Base-by-base conservation (phyloP, 2,888 invertebrate genomes). In the Cheilosia vernalis region DNA sequence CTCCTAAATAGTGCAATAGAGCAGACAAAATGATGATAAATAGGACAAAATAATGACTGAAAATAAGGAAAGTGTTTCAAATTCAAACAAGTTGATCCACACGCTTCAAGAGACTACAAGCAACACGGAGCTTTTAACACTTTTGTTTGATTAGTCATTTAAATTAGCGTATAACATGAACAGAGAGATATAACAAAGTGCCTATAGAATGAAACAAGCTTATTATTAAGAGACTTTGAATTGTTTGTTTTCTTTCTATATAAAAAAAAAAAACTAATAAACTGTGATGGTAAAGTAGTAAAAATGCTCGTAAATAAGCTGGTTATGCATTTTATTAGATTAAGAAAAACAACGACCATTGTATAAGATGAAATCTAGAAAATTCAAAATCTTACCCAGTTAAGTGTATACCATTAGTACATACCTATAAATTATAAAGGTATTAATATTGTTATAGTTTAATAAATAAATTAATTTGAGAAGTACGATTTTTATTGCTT, bases 1-100 rank as follows among this genome's bases (percentile, higher is more conserved):
- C 55, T 19, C 40, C 42, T 30, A 72, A 17, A 69, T 33, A 74
- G 83, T 84, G 83, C 83, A 84, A 84, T 84, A 84, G 83, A 53
- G 49, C 37, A 37, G 13, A 13, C 19, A 21, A 58, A 55, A 4
- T 49, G 10, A 40, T 37, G 9, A 47, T 37, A 55, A 33, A 40
- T 53, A 13, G 1, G 33, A 19, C 13, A 66, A 61, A 40, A 64
- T 27, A 74, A 58, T 76, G 81, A 70, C 76, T 81, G 76, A 76
- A 24, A 58, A 63, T 42, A 44, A 56, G 61, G 56, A 69, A 78
- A 74, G 66, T 60, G 79, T 60, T 66, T 79, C 4, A 61, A 61
- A 47, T 60, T 55, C 33, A 2, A 30, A 4, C 9, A 55, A 33
- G 17, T 13, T 3, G 30, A 55, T 53, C 27, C 27, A 44, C 6